phyloP scores from a whole-genome alignment of 2,113 vertebrate genomes.

The Oenanthe melanoleuca region DNA sequence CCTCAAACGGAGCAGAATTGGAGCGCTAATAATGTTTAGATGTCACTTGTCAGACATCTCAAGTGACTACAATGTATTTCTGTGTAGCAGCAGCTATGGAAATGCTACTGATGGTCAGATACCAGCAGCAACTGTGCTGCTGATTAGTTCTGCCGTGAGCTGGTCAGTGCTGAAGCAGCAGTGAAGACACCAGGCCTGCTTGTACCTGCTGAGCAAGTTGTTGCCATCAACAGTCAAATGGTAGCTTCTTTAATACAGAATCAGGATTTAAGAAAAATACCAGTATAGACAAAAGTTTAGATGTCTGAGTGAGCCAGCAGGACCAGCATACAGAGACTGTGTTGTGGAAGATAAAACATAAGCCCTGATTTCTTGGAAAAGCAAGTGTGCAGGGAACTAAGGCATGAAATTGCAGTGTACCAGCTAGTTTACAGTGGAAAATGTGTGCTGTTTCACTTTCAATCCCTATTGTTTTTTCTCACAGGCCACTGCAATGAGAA shows the following conservation, averaged over 20 bases:
- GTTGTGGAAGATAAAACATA: not conserved
- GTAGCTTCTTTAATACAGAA: not conserved
- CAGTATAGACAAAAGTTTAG: not conserved
- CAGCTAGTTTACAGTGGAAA: not conserved
- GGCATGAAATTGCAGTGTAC: not conserved
- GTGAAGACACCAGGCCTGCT: not conserved
- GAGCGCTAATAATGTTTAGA: not conserved
- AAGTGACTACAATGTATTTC: not conserved
- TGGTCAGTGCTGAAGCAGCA: not conserved
- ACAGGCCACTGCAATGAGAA: not conserved
- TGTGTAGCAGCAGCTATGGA: not conserved
- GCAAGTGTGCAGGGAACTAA: not conserved
- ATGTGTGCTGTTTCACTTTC: not conserved
- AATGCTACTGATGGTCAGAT: not conserved
- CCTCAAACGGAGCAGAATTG: not conserved
- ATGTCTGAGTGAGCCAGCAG: not conserved
- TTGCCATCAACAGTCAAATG: not conserved
- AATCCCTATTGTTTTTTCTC: not conserved
- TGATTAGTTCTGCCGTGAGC: not conserved
- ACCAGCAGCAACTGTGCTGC: not conserved
- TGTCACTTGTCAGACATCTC: not conserved
- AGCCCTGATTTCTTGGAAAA: not conserved
- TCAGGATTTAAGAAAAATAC: not conserved
- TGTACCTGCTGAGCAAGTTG: not conserved
- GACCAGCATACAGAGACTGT: not conserved